These are phyloP conservation scores for Enchytraeus crypticus DNA, from an alignment of 2,888 invertebrate genomes.

Conservation along the genomic window DNA sequence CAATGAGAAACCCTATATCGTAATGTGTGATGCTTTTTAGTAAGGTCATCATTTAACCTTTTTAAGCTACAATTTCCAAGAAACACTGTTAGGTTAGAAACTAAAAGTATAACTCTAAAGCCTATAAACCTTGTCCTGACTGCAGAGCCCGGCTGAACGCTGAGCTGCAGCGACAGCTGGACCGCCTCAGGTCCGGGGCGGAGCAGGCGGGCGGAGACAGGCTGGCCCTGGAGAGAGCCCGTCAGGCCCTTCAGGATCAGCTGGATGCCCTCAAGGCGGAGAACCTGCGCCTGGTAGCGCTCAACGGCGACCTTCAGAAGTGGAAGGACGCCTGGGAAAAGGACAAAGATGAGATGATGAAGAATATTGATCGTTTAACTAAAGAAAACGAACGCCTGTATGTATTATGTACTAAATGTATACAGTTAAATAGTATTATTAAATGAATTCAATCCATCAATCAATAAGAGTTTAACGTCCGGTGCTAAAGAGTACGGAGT, in stretches of 20 bases:
- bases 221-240: constrained; percentile 43
- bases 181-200: constrained; percentile 43
- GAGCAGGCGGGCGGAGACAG: constrained; percentile 42
- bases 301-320: constrained; percentile 61
- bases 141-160: constrained; percentile 45
- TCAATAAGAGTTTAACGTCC: too few species aligned
- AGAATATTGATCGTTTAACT: constrained; percentile 51
- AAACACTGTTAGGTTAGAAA: too few species aligned
- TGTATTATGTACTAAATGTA: too few species aligned
- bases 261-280: constrained; percentile 37
- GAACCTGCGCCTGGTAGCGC: constrained; percentile 31
- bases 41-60: too few species aligned
- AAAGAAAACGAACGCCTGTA: constrained; percentile 50
- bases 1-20: too few species aligned
- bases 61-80: too few species aligned
- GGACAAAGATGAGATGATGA: constrained; percentile 72
- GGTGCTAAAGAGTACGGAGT: too few species aligned
- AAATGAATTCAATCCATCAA: too few species aligned
- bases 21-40: too few species aligned
- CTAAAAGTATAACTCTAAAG: too few species aligned
- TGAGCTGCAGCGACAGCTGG: constrained; percentile 33
- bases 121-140: too few species aligned
- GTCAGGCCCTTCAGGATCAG: constrained; percentile 45
- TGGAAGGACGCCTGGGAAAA: constrained; percentile 66
- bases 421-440: too few species aligned